These are phyloP conservation scores for Athalia circularis DNA, from an alignment of 2,888 invertebrate genomes.

Conservation along the genomic window DNA sequence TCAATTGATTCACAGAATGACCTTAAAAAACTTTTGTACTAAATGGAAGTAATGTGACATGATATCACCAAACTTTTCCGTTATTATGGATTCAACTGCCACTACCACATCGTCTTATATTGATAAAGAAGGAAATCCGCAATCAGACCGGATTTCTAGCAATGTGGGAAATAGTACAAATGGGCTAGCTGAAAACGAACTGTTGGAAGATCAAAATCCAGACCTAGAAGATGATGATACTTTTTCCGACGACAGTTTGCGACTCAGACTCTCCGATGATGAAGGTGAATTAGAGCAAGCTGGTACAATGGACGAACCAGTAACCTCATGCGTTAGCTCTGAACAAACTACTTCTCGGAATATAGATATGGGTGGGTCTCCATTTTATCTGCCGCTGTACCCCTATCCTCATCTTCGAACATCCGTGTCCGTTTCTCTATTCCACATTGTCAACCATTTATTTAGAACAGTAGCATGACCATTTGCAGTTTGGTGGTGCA, in stretches of 20 bases:
- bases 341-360: conserved; percentile 38
- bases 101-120: conserved; percentile 36
- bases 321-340: conserved; percentile 10
- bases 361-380: conserved; percentile 30
- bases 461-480: background rate
- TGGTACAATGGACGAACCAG: conserved; percentile 7
- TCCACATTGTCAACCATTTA: conserved; percentile 4
- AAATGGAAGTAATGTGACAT: conserved; percentile 56
- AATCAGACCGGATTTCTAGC: conserved; percentile 18
- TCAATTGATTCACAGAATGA: conserved; percentile 54
- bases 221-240: conserved; percentile 67
- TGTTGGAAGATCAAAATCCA: conserved; percentile 62
- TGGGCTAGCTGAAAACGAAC: conserved; percentile 57
- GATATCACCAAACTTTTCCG: conserved; percentile 43
- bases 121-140: conserved; percentile 20
- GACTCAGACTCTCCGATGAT: conserved; percentile 70
- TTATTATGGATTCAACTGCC: conserved; percentile 32
- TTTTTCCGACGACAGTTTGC: conserved; percentile 67
- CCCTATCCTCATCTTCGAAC: conserved; percentile 7
- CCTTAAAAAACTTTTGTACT: conserved; percentile 51
- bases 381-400: conserved; percentile 19
- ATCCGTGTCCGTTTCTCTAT: background rate
- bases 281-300: conserved; percentile 56
- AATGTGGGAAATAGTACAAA: conserved; percentile 24
- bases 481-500: background rate